These are phyloP conservation scores for Aphelinus certus DNA, from an alignment of 1,140 invertebrate genomes.

Conservation along the genomic window DNA sequence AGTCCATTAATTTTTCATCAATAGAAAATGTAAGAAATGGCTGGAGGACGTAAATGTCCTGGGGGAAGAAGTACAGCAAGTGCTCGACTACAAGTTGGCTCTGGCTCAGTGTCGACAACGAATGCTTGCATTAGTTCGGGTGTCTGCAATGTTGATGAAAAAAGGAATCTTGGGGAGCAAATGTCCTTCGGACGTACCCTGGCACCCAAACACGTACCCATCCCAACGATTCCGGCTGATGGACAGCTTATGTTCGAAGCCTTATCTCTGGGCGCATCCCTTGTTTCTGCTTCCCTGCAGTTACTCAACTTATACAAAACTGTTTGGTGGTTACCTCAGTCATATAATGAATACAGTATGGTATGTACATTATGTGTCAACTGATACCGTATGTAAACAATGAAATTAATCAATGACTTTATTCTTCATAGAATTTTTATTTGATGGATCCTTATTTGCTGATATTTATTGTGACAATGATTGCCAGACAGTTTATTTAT, in stretches of 20 bases:
- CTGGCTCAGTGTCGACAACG: slow-evolving; percentile 30
- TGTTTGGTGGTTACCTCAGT: slow-evolving; percentile 96
- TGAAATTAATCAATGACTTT: slow-evolving; percentile 39
- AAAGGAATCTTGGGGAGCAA: slow-evolving; percentile 54
- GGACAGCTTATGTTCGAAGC: slow-evolving; percentile 86
- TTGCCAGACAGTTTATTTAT: slow-evolving; percentile 82
- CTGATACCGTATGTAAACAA: slow-evolving; percentile 5
- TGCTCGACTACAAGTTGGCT: slow-evolving; percentile 45
- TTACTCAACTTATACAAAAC: slow-evolving; percentile 95
- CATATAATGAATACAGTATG: slow-evolving; percentile 87
- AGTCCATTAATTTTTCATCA: not conserved
- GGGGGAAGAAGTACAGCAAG: slow-evolving; percentile 44
- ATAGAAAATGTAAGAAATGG: slow-evolving; percentile 48
- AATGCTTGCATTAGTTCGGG: slow-evolving; percentile 42
- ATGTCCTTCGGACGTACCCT: slow-evolving; percentile 44
- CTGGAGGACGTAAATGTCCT: slow-evolving; percentile 57
- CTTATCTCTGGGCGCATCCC: slow-evolving; percentile 84
- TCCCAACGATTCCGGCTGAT: slow-evolving; percentile 86
- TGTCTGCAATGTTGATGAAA: slow-evolving; percentile 46
- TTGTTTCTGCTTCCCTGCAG: slow-evolving; percentile 80
- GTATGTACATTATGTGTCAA: slow-evolving; percentile 65
- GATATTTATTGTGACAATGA: slow-evolving; percentile 81
- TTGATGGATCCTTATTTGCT: slow-evolving; percentile 90
- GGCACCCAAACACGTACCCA: slow-evolving; percentile 82
- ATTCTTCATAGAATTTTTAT: slow-evolving; percentile 89